Percentiles rank a stretch among this genome's conserved stretches.
phyloP scores from a whole-genome alignment of 2,797 vertebrate species.

The Falco columbarius region DNA sequence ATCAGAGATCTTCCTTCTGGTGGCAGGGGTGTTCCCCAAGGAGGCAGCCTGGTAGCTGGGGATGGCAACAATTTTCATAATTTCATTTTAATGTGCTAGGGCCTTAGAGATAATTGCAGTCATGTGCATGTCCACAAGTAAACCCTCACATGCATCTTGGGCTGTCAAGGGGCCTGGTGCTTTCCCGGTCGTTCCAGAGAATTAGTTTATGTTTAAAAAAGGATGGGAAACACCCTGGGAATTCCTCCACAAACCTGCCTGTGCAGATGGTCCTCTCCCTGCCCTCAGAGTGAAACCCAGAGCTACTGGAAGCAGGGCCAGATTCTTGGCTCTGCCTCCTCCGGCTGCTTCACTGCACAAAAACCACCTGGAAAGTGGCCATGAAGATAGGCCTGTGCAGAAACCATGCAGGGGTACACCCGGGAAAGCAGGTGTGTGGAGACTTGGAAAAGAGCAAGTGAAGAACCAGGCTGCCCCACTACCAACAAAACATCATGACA shows the following conservation, averaged over 20 bases:
- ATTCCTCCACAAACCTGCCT: constrained; percentile 51
- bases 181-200: constrained; percentile 26
- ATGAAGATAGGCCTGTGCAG: constrained; percentile 38
- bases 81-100: neutral
- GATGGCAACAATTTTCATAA: neutral
- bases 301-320: constrained; percentile 12
- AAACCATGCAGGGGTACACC: neutral
- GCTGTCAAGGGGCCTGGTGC: neutral
- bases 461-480: neutral
- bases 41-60: neutral
- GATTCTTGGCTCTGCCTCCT: constrained; percentile 41
- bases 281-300: constrained; percentile 30
- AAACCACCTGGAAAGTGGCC: constrained; percentile 59
- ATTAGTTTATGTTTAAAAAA: constrained; percentile 21
- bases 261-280: constrained; percentile 63
- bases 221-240: constrained; percentile 56
- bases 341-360: neutral
- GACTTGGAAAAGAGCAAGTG: neutral
- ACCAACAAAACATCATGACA: accelerated
- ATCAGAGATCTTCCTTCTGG: neutral
- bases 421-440: constrained; percentile 1
- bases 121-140: neutral
- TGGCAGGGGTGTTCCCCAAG: neutral
- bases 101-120: neutral
- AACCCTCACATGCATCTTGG: neutral